Conservation (phyloP, 2,888 invertebrate species). For the Hypercompe scribonia region DNA sequence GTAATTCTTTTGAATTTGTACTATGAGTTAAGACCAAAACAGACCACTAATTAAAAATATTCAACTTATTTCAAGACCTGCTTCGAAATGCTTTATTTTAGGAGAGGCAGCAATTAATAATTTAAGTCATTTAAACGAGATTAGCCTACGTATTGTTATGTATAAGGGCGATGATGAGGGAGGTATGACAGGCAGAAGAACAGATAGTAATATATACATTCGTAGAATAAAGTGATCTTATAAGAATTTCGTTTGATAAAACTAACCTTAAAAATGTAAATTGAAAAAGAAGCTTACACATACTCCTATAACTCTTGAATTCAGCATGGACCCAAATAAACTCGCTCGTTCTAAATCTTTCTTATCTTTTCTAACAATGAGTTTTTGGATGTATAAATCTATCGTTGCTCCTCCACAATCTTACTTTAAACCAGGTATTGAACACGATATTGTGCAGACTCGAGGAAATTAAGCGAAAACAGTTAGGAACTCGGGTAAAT, state of each 20-base stretch:
- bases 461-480: background rate
- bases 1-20: background rate
- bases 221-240: background rate
- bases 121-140: background rate
- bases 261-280: no score
- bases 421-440: background rate
- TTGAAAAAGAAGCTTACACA: background rate
- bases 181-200: background rate
- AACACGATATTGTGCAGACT: background rate
- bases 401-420: background rate
- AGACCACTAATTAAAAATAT: no score
- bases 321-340: background rate
- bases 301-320: no score
- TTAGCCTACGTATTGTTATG: background rate
- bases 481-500: background rate
- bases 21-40: no score
- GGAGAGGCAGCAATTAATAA: no score
- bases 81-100: no score
- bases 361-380: background rate
- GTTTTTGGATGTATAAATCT: background rate
- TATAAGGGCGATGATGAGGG: no score
- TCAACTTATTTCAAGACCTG: no score
- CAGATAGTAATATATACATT: background rate
- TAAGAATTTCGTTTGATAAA: background rate
- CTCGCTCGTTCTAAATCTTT: background rate